Evolutionary conservation across 2,888 invertebrate species (phyloP), one percentile per base, ranked within the genome.

Genomic region (Eupithecia subfuscata): DNA sequence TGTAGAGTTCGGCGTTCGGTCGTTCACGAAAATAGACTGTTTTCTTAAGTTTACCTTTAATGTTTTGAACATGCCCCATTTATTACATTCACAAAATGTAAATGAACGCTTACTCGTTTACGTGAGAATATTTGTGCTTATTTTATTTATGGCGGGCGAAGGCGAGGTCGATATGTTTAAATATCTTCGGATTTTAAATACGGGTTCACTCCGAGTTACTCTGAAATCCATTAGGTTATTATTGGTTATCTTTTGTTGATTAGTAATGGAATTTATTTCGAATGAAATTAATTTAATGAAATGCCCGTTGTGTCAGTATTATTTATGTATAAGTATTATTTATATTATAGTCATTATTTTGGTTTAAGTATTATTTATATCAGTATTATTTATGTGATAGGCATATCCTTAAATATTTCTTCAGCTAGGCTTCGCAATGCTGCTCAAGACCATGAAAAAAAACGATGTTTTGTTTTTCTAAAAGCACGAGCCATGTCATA

Each of bases 111-210:
- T 92, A 92, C 92, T 90, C 90, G 92, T 88, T 93, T 94, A 94
- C 94, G 94, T 95, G 94, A 95, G 94, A 94, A 94, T 94, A 95
- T 95, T 93, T 94, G 92, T 94, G 93, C 94, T 94, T 94, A 93
- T 94, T 94, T 94, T 93, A 94, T 95, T 94, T 94, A 94, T 93
- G 94, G 94, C 87, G 85, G 85, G 90, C 88, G 87, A 86, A 86
- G 89, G 90, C 92, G 92, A 92, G 91, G 92, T 92, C 89, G 92
- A 91, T 93, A 91, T 90, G 91, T 92, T 93, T 90, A 94, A 94
- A 94, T 94, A 94, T 92, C 93, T 94, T 90, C 86, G 90, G 90
- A 93, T 93, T 94, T 86, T 91, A 92, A 92, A 93, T 91, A 90
- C 89, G 90, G 87, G 88, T 88, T 92, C 85, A 91, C 88, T 89